Conservation (phyloP, 1,140 invertebrate genomes). For the Drosophila santomea region DNA sequence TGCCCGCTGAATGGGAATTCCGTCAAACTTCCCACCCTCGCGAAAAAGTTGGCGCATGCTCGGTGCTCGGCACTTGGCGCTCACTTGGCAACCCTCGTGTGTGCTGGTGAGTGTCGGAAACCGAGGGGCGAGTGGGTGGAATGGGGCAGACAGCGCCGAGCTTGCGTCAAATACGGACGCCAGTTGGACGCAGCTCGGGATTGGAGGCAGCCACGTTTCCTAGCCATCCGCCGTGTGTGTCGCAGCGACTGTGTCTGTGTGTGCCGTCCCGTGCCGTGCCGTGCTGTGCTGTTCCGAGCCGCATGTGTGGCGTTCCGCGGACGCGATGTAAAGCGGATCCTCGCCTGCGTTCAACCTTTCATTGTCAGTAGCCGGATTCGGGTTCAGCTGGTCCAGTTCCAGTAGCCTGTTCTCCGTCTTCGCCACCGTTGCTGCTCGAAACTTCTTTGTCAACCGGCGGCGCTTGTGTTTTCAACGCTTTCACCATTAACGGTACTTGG, state of each 20-base stretch:
- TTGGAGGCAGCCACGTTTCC: conserved; percentile 44
- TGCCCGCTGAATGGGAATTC: neutral
- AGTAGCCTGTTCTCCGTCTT: neutral
- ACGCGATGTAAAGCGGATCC: conserved; percentile 23
- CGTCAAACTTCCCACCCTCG: neutral
- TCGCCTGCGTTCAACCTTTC: conserved; percentile 4
- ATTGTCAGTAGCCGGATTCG: neutral
- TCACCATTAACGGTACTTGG: conserved; percentile 5
- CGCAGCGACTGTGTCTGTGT: conserved; percentile 14
- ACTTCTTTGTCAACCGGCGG: neutral
- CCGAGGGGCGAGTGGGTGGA: neutral
- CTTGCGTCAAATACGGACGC: conserved; percentile 36
- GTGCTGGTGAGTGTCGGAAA: conserved; percentile 7
- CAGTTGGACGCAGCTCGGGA: conserved; percentile 47
- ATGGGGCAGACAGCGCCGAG: conserved; percentile 13
- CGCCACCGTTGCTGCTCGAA: neutral
- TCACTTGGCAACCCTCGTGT: conserved; percentile 34
- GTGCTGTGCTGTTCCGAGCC: conserved; percentile 20
- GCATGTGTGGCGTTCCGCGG: conserved; percentile 27
- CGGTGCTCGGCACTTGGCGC: conserved; percentile 15
- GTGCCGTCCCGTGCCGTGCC: conserved; percentile 22
- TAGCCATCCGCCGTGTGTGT: conserved; percentile 21
- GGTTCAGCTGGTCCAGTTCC: neutral
- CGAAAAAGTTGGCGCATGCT: conserved; percentile 24
- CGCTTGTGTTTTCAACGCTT: neutral